These are phyloP conservation scores for Pterostichus madidus DNA, from an alignment of 2,888 invertebrate species.

Conservation along the genomic window DNA sequence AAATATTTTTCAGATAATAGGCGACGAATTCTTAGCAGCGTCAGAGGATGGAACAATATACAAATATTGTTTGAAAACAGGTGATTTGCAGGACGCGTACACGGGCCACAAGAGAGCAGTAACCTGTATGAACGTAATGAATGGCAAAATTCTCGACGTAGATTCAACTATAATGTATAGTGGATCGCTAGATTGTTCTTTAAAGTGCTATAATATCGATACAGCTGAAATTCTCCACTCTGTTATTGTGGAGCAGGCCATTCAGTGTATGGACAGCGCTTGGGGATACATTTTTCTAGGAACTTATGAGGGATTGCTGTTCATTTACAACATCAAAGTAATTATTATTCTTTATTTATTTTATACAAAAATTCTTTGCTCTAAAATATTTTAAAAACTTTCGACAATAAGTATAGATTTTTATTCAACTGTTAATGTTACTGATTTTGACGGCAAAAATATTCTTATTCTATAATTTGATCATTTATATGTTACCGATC, in stretches of 20 bases:
- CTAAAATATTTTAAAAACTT: no score
- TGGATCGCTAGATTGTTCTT: slow-evolving; percentile 82
- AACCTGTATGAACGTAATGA: slow-evolving; percentile 49
- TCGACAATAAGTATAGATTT: no score
- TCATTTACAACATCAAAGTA: slow-evolving; percentile 85
- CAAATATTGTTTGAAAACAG: slow-evolving; percentile 73
- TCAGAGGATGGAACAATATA: slow-evolving; percentile 76
- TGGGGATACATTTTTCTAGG: slow-evolving; percentile 88
- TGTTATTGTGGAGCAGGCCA: slow-evolving; percentile 81
- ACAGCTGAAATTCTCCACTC: slow-evolving; percentile 79
- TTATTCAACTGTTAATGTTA: no score
- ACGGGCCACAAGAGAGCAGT: slow-evolving; percentile 72
- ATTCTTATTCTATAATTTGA: no score
- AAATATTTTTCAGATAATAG: slow-evolving; percentile 69
- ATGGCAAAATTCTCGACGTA: slow-evolving; percentile 21
- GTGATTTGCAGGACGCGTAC: slow-evolving; percentile 73
- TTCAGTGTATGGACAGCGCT: slow-evolving; percentile 87
- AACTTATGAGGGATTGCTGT: slow-evolving; percentile 85
- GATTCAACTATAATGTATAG: slow-evolving; percentile 77
- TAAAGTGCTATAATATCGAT: slow-evolving; percentile 82
- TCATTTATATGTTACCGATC: no score
- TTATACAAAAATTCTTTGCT: neutral
- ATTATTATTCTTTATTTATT: slow-evolving; percentile 66
- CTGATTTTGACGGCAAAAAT: no score
- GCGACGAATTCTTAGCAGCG: slow-evolving; percentile 73